phyloP scores from a whole-genome alignment of 2,113 vertebrate genomes.

The Pica pica region DNA sequence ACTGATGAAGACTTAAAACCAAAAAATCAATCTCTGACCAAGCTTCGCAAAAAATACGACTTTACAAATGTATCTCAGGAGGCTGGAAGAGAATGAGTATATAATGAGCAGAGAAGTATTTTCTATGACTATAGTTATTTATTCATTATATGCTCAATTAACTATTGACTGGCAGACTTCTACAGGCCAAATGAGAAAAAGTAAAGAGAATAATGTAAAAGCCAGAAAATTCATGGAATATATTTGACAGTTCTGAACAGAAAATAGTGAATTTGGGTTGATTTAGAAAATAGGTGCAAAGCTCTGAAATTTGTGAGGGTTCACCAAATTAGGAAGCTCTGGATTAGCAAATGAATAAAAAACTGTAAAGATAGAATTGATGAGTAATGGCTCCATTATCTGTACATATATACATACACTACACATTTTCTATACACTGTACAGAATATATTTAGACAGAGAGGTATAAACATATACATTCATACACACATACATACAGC shows the following conservation, averaged over 20 bases:
- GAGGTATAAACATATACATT: conserved; percentile 66
- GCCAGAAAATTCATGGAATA: neutral
- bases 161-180: neutral
- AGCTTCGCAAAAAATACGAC: neutral
- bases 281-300: neutral
- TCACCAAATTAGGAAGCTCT: conserved; percentile 4
- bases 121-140: neutral
- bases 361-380: neutral
- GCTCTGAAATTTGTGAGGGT: neutral
- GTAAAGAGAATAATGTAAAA: neutral
- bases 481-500: conserved; percentile 58
- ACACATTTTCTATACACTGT: conserved; percentile 67
- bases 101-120: neutral
- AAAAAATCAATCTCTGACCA: neutral
- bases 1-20: neutral
- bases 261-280: neutral
- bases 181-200: neutral
- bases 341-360: conserved; percentile 14
- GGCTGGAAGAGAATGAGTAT: neutral
- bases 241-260: neutral
- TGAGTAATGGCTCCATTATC: conserved; percentile 28
- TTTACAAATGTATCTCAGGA: neutral
- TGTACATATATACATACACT: conserved; percentile 72
- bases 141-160: neutral
- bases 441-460: conserved; percentile 52